Evolutionary conservation across 2,797 vertebrate genomes (phyloP).

Genomic region (Paratrypauchen microcephalus): DNA sequence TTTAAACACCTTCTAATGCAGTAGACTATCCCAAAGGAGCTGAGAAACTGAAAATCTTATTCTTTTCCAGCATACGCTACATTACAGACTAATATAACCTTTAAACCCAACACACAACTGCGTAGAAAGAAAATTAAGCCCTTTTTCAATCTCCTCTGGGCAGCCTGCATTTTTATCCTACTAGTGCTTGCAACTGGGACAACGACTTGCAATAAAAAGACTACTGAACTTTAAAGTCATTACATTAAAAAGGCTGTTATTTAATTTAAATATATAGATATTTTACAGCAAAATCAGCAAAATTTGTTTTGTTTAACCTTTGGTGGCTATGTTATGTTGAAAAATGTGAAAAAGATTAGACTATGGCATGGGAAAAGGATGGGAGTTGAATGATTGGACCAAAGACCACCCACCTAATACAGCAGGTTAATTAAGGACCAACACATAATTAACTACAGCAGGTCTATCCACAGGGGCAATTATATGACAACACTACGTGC

Average conservation of each 20-base stretch:
- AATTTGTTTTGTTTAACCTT: background rate
- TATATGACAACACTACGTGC: constrained; percentile 28
- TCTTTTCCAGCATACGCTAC: constrained; percentile 16
- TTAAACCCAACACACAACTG: constrained; percentile 15
- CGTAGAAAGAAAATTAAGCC: constrained; percentile 16
- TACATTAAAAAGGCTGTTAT: constrained; percentile 42
- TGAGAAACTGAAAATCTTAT: constrained; percentile 13
- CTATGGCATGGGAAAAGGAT: constrained; percentile 34
- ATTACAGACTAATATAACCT: constrained; percentile 20
- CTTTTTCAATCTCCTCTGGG: constrained; percentile 19
- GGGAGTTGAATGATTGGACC: constrained; percentile 30
- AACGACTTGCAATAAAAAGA: constrained; percentile 38
- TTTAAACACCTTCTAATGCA: constrained; percentile 27
- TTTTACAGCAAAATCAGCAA: background rate
- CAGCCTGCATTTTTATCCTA: constrained; percentile 57
- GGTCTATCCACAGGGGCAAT: constrained; percentile 54
- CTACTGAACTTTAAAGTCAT: constrained; percentile 58
- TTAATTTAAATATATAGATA: background rate
- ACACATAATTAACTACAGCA: constrained; percentile 57
- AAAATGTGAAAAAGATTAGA: constrained; percentile 26
- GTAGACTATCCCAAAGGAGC: constrained; percentile 9
- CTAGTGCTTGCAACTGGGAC: constrained; percentile 42
- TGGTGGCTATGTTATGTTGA: background rate
- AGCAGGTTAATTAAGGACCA: constrained; percentile 25
- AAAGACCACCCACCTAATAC: constrained; percentile 46